Base-by-base conservation (phyloP, 53 echinoderm and acorn worm genomes). In the Glandiceps talaboti region DNA sequence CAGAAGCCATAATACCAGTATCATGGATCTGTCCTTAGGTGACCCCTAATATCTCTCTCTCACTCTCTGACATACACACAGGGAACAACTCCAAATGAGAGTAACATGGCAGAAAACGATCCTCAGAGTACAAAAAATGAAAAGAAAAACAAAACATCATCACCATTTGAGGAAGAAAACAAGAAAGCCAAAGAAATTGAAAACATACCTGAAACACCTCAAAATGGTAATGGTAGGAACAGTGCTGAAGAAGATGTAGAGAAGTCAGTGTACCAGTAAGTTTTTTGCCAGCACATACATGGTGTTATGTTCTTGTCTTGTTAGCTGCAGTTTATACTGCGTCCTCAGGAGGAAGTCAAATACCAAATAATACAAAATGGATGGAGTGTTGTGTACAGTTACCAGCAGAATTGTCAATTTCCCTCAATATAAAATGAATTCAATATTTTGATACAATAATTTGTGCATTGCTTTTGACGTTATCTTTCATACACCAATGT, bases 81-180 rank as follows among this genome's bases (percentile, higher is more conserved):
- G 64, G 64, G 64, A 45, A 20, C 64, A 45, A 6, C 64, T 45
- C 64, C 64, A 45, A 45, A 45, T 20, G 64, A 45, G 64, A 45
- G 20, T 20, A 45, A 20, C 64, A 6, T 45, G 64, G 6, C 64
- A 45, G 64, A 45, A 45, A 12, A 6, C 64, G 64, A 45, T 20
- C 64, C 64, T 12, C 64, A 45, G 64, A 45, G 64, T 45, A 45
- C 64, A 12, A 45, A 45, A 32, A 30, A 78, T 32, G 79, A 31
- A 31, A 78, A 78, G 32, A 32, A 32, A 6, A 97, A 93, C 80
- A 97, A 97, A 82, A 97, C 99, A 28, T 93, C 97, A 33, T 97
- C 99, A 1, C 99, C 99, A 0, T 93, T 94, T 85, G 99, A 97
- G 32, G 92, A 83, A 33, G 93, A 91, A 14, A 83, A 83, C 26